These are phyloP conservation scores for Cygnus olor DNA, from an alignment of 2,797 vertebrate species.

Conservation along the genomic window DNA sequence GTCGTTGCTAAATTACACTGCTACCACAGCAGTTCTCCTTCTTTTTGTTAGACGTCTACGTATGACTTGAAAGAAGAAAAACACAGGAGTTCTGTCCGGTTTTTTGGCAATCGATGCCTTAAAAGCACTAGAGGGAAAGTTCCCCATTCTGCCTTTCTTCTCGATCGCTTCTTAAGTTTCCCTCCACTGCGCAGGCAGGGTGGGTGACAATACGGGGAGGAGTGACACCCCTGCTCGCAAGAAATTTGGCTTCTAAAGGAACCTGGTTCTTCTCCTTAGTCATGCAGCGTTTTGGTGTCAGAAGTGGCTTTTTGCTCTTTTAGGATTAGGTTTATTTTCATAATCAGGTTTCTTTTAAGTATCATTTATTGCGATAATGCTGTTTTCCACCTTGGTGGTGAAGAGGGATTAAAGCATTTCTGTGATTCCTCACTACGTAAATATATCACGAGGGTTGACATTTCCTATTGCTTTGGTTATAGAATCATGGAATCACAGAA, in stretches of 20 bases:
- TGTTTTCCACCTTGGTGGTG: neutral
- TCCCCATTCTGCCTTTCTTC: neutral
- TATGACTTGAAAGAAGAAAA: neutral
- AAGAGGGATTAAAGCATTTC: neutral
- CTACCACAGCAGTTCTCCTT: neutral
- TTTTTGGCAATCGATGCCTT: neutral
- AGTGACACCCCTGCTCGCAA: neutral
- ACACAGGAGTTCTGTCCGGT: neutral
- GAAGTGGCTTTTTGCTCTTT: neutral
- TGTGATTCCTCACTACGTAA: neutral
- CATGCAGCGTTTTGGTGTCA: neutral
- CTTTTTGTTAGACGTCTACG: neutral
- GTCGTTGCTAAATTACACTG: neutral
- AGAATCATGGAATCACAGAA: neutral
- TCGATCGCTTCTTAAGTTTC: neutral
- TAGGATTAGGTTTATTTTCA: neutral
- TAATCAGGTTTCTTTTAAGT: neutral
- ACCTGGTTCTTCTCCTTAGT: neutral
- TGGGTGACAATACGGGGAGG: neutral
- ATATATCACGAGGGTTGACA: neutral
- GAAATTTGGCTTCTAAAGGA: neutral
- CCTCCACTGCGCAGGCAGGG: neutral
- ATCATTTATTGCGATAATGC: neutral
- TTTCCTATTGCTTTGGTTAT: neutral
- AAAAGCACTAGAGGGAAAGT: neutral